A percentile compares a stretch with the other conserved stretches of the same genome.
Conservation (phyloP, 2,797 vertebrate species). For the Tachyglossus aculeatus region DNA sequence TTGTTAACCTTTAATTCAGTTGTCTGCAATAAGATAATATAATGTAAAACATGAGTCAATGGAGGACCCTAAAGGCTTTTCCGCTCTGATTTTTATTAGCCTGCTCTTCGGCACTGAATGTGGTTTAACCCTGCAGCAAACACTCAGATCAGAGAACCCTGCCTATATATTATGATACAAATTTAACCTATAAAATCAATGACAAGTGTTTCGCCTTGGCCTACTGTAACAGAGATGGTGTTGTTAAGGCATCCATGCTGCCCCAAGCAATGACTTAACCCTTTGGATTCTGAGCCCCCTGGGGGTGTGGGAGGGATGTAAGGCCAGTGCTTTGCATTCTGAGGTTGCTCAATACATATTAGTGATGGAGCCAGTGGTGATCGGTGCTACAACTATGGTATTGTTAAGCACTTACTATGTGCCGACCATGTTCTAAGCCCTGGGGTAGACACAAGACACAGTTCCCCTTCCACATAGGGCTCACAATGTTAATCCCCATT, state of each 20-base stretch:
- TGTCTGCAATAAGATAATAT: slow-evolving; percentile 77
- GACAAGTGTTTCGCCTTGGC: slow-evolving; percentile 70
- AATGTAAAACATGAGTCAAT: slow-evolving; percentile 79
- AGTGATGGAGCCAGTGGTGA: too few relatives aligned
- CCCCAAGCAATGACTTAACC: slow-evolving; percentile 44
- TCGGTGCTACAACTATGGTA: too few relatives aligned
- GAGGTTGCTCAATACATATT: too few relatives aligned
- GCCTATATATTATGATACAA: slow-evolving; percentile 77
- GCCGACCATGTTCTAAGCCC: too few relatives aligned
- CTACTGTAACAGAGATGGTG: slow-evolving; percentile 70
- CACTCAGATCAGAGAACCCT: slow-evolving; percentile 68
- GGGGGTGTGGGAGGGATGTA: background rate
- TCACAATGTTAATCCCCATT: too few relatives aligned
- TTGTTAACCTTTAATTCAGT: slow-evolving; percentile 81
- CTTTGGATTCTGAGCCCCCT: slow-evolving; percentile 39
- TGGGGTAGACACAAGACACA: too few relatives aligned
- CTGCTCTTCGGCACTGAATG: slow-evolving; percentile 71
- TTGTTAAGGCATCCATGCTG: slow-evolving; percentile 57
- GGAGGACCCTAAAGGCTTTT: slow-evolving; percentile 76
- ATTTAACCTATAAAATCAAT: slow-evolving; percentile 77
- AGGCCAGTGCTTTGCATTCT: too few relatives aligned
- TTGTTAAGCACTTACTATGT: too few relatives aligned
- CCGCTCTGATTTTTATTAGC: slow-evolving; percentile 79
- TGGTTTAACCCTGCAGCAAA: slow-evolving; percentile 74
- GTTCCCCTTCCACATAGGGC: too few relatives aligned